These are phyloP conservation scores for Trachelus tabidus DNA, from an alignment of 2,888 invertebrate species.

Conservation along the genomic window DNA sequence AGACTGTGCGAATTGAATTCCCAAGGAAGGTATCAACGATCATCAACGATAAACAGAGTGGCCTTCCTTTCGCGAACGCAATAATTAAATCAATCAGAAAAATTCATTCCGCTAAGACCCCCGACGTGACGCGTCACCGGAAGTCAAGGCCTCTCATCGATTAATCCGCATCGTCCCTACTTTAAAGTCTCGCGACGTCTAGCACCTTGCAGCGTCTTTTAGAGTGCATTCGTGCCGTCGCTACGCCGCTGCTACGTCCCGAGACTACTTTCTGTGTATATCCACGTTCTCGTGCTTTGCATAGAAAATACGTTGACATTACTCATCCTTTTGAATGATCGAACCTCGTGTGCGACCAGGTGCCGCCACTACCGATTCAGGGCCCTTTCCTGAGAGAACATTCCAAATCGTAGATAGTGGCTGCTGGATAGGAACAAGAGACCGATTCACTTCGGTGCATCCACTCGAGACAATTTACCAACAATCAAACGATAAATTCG, in stretches of 20 bases:
- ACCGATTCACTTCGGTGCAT: neutral
- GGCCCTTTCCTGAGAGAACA: neutral
- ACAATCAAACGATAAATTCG: neutral
- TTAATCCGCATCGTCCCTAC: neutral
- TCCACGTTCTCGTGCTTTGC: slow-evolving; percentile 31
- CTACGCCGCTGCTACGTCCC: slow-evolving; percentile 15
- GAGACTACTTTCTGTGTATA: neutral
- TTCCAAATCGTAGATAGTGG: neutral
- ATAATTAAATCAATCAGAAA: neutral
- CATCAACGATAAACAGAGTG: neutral
- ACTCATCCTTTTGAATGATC: slow-evolving; percentile 45
- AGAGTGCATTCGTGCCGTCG: slow-evolving; percentile 3
- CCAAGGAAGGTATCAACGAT: neutral
- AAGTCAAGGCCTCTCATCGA: neutral
- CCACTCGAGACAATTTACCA: neutral
- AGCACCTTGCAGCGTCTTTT: neutral
- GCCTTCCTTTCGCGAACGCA: neutral
- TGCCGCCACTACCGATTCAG: neutral
- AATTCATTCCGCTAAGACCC: neutral
- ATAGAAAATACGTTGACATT: slow-evolving; percentile 40
- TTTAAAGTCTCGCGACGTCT: neutral
- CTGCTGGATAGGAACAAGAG: neutral
- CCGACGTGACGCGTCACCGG: neutral
- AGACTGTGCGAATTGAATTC: neutral
- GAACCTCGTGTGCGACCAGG: slow-evolving; percentile 39